Conservation (phyloP, 1,140 invertebrate species). For the Penaeus vannamei region DNA sequence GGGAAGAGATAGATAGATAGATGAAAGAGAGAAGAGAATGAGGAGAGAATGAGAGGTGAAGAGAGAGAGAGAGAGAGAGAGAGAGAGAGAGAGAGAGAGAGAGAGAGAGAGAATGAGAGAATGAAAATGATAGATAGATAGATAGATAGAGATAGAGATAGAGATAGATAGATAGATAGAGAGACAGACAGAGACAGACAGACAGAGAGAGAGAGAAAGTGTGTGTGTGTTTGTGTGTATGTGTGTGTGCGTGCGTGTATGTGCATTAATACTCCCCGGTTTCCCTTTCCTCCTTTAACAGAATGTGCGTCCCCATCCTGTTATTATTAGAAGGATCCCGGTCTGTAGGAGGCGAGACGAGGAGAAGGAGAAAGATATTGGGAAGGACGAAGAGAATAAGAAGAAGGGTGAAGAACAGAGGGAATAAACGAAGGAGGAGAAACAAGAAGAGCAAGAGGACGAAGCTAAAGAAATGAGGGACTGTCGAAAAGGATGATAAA, state of each 20-base stretch:
- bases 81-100: slow-evolving; percentile 4
- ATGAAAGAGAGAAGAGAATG: background rate
- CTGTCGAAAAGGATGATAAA: too few species aligned
- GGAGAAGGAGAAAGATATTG: too few species aligned
- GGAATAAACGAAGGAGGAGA: too few species aligned
- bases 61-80: background rate
- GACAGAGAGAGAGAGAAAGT: background rate
- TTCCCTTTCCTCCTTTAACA: background rate
- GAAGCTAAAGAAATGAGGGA: too few species aligned
- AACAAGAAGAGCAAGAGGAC: too few species aligned
- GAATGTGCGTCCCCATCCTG: too few species aligned
- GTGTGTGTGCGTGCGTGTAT: background rate
- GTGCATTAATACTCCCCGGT: background rate
- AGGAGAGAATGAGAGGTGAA: background rate
- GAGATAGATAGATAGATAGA: background rate
- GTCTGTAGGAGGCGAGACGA: too few species aligned
- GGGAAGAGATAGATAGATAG: background rate
- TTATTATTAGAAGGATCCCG: too few species aligned
- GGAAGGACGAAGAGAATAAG: too few species aligned
- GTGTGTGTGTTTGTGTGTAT: background rate
- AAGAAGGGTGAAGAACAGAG: too few species aligned
- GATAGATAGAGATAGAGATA: background rate
- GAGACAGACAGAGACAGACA: background rate
- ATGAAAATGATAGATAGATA: background rate
- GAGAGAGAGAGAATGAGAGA: background rate